Conservation (phyloP, 2,797 vertebrate genomes). For the Perodicticus potto region DNA sequence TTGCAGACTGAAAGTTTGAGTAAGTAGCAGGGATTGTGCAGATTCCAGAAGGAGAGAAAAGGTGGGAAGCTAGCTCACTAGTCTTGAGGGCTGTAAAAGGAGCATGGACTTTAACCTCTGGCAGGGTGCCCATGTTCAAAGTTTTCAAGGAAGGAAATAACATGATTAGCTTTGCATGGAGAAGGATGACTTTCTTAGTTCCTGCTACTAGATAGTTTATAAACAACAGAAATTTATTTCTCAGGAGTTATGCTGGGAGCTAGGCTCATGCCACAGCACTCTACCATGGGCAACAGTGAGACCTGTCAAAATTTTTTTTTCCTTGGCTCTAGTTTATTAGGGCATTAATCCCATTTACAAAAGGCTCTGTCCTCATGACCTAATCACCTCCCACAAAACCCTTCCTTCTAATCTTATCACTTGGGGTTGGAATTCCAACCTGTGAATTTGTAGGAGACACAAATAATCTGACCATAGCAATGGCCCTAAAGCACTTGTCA, state of each 20-base stretch:
- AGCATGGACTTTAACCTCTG: not conserved
- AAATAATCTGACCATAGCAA: not conserved
- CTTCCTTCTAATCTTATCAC: not conserved
- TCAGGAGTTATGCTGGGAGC: too few relatives aligned
- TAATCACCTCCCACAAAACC: not conserved
- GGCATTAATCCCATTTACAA: not conserved
- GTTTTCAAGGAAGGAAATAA: conserved; percentile 71
- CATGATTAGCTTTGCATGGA: conserved; percentile 52
- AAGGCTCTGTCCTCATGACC: not conserved
- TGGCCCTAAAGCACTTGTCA: not conserved
- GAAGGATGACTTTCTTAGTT: not conserved
- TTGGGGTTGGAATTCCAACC: not conserved
- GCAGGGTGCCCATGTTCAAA: not conserved
- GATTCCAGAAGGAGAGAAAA: not conserved
- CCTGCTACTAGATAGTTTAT: not conserved
- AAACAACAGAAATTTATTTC: not conserved
- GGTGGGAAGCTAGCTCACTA: not conserved
- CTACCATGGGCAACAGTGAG: too few relatives aligned
- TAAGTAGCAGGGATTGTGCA: not conserved
- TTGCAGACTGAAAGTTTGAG: not conserved
- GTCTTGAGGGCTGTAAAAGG: not conserved
- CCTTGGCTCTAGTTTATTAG: not conserved
- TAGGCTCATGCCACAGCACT: too few relatives aligned
- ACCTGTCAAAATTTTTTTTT: too few relatives aligned
- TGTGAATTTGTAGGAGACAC: not conserved